Evolutionary conservation across 2,113 vertebrate genomes (phyloP).

Genomic region (Mustelus asterias): DNA sequence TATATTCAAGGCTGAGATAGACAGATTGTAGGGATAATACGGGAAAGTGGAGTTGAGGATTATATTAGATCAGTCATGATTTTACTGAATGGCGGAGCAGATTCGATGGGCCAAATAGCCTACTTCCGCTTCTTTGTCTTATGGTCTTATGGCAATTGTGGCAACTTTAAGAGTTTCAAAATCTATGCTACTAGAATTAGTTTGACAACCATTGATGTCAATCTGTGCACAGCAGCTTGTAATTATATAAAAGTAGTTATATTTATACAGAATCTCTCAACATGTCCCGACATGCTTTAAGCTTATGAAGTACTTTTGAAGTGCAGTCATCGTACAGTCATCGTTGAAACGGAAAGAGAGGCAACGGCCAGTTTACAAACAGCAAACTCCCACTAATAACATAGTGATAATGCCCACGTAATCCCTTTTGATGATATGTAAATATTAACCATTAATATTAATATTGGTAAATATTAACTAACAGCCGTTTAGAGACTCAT

Average conservation of each 20-base stretch:
- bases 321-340: background rate
- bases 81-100: too few relatives aligned
- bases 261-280: background rate
- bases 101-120: too few relatives aligned
- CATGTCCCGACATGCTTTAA: background rate
- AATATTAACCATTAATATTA: background rate
- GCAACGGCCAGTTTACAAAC: background rate
- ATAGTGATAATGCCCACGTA: background rate
- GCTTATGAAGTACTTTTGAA: background rate
- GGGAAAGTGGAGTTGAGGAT: too few relatives aligned
- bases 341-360: background rate
- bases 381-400: background rate
- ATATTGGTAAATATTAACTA: background rate
- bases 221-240: background rate
- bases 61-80: too few relatives aligned
- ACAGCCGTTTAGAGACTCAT: background rate
- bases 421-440: background rate
- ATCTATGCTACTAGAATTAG: background rate
- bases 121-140: too few relatives aligned
- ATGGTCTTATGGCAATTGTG: background rate
- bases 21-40: too few relatives aligned
- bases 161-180: background rate
- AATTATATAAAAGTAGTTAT: background rate
- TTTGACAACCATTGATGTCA: background rate
- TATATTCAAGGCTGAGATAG: too few relatives aligned